Evolutionary conservation across 2,888 invertebrate species (phyloP).

Genomic region (Tetramorium bicarinatum): DNA sequence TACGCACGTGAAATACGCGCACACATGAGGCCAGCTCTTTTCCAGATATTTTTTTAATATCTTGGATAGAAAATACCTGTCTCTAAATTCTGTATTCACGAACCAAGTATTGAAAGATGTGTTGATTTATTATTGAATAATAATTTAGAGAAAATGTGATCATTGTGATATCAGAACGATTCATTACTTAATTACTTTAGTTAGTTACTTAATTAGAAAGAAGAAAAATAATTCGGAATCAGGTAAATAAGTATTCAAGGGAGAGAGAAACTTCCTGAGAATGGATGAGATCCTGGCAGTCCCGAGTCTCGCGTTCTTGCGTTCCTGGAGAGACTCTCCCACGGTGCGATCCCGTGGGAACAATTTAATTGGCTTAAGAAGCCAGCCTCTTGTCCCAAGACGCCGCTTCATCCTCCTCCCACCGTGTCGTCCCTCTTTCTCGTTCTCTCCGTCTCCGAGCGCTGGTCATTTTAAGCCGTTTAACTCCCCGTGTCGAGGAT

Average conservation of each 20-base stretch:
- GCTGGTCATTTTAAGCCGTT: conserved; percentile 64
- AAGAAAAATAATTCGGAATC: background rate
- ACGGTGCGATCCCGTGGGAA: conserved; percentile 85
- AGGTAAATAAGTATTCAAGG: conserved; percentile 6
- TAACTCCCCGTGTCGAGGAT: conserved; percentile 73
- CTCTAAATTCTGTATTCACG: background rate
- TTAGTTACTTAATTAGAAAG: background rate
- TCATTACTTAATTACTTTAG: background rate
- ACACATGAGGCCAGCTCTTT: background rate
- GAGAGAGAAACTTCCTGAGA: conserved; percentile 75
- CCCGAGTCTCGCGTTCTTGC: conserved; percentile 80
- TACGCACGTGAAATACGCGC: background rate
- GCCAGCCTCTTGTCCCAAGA: conserved; percentile 62
- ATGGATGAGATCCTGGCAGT: conserved; percentile 79
- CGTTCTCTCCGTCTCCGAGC: conserved; percentile 14
- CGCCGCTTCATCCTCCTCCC: conserved; percentile 58
- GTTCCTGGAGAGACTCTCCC: conserved; percentile 82
- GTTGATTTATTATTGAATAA: background rate
- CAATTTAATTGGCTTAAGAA: conserved; percentile 81
- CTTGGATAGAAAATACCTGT: background rate
- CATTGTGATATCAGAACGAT: background rate
- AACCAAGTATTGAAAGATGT: background rate
- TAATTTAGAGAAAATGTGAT: background rate
- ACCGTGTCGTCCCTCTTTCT: conserved; percentile 40
- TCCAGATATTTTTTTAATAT: background rate